Evolutionary conservation across 2,888 invertebrate species (phyloP), one percentile per base, ranked within the genome.

Genomic region (Acanthopleura granulata): DNA sequence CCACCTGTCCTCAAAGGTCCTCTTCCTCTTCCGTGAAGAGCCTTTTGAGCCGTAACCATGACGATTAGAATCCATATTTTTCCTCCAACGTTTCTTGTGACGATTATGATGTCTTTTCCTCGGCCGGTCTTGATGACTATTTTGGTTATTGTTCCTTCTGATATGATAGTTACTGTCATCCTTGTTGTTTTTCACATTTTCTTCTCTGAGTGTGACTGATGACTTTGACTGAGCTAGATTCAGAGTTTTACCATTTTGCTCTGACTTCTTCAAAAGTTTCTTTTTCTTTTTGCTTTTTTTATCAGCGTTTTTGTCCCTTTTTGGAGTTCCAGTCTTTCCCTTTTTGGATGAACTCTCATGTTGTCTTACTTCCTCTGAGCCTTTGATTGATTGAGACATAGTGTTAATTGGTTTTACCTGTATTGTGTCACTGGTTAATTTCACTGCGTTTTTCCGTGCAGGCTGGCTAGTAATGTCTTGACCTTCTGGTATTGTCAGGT

Each of bases 1-100:
- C 66, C 66, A 66, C 22, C 66, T 18, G 22, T 66, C 66, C 29
- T 66, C 66, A 66, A 66, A 66, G 6, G 66, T 66, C 66, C 25
- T 66, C 29, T 66, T 66, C 6, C 66, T 15, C 25, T 66, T 66
- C 3, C 29, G 15, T 16, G 22, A 27, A 66, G 15, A 6, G 25
- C 66, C 66, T 27, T 15, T 66, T 25, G 15, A 22, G 6, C 66
- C 66, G 25, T 27, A 66, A 6, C 66, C 29, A 27, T 66, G 66
- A 22, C 29, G 22, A 27, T 66, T 66, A 16, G 66, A 66, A 27
- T 22, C 22, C 66, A 27, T 66, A 25, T 66, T 66, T 14, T 66
- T 66, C 25, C 66, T 22, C 66, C 66, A 66, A 3, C 66, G 22
- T 66, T 66, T 66, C 66, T 66, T 22, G 6, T 66, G 66, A 6